Conservation (phyloP, 92 coral and sea anemone genomes). For the Bergia puertoricense region DNA sequence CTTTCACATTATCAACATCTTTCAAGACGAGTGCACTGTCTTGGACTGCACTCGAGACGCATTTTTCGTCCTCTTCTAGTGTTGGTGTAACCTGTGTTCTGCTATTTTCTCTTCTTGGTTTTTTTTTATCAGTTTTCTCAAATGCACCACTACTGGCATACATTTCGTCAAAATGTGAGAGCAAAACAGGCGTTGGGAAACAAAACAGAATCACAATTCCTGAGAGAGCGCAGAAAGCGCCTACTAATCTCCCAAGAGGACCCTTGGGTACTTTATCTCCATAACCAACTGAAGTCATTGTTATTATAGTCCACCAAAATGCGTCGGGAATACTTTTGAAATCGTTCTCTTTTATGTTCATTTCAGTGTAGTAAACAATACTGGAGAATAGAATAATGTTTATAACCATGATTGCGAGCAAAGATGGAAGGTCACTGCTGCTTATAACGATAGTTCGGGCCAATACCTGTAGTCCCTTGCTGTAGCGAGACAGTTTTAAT, state of each 20-base stretch:
- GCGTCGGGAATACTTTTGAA: constrained; percentile 94
- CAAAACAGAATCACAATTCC: constrained; percentile 89
- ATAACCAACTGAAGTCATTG: constrained; percentile 98
- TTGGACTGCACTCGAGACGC: not conserved
- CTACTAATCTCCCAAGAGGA: constrained; percentile 77
- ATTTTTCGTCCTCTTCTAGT: not conserved
- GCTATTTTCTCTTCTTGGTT: constrained; percentile 41
- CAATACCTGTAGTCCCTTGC: constrained; percentile 79
- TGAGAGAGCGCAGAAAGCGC: constrained; percentile 83
- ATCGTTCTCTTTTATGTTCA: constrained; percentile 64
- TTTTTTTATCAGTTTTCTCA: constrained; percentile 41
- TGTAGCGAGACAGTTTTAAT: constrained; percentile 87
- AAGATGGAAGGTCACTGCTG: constrained; percentile 83
- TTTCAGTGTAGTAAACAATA: constrained; percentile 80
- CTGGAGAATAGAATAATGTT: constrained; percentile 86
- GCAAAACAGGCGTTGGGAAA: constrained; percentile 89
- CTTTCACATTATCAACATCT: not conserved
- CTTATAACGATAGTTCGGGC: constrained; percentile 80
- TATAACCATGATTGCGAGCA: constrained; percentile 75
- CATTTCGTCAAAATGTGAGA: constrained; percentile 90
- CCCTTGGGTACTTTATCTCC: constrained; percentile 98
- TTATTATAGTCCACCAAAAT: constrained; percentile 91
- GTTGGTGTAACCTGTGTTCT: constrained; percentile 22
- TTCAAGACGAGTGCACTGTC: not conserved
- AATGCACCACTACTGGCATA: constrained; percentile 46